Base-by-base conservation (phyloP, 2,797 vertebrate genomes). In the Chelonia mydas region DNA sequence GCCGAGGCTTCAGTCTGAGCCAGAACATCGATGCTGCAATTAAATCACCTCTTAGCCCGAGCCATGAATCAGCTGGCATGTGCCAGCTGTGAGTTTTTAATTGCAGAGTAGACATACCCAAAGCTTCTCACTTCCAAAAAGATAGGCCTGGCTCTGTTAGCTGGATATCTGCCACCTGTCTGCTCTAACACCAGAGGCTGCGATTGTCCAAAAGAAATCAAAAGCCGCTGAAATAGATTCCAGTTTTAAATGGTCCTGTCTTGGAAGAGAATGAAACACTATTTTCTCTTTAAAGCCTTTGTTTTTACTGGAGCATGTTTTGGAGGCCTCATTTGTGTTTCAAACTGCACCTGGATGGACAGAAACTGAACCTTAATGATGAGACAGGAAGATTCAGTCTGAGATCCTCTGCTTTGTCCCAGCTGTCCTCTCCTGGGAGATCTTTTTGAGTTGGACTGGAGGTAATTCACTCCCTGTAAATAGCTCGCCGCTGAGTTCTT, bases 271-370 rank as follows among this genome's bases (percentile, higher is more conserved):
- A 53, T 49, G 37, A 94, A 92, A 10, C 37, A 13, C 74, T 82
- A 94, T 91, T 92, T 96, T 97, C 89, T 96, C 94, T 97, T 93
- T 94, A 97, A 96, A 96, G 87, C 82, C 90, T 91, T 77, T 96
- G 87, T 96, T 97, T 97, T 96, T 94, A 90, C 94, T 97, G 95
- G 96, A 97, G 41, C 90, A 87, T 89, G 21, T 97, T 91, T 96
- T 82, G 82, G 94, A 95, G 94, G 93, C 97, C 94, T 93, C 96
- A 91, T 95, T 90, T 96, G 90, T 92, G 96, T 85, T 89, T 3
- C 87, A 85, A 87, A 96, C 92, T 1, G 5, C 87, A 96, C 80
- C 87, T 92, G 90, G 84, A 72, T 49, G 31, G 57, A 65, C 88
- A 83, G 96, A 97, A 96, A 96, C 96, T 85, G 90, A 96, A 82